Conservation (phyloP, 2,888 invertebrate species). For the Xestoiulus laeticollis region DNA sequence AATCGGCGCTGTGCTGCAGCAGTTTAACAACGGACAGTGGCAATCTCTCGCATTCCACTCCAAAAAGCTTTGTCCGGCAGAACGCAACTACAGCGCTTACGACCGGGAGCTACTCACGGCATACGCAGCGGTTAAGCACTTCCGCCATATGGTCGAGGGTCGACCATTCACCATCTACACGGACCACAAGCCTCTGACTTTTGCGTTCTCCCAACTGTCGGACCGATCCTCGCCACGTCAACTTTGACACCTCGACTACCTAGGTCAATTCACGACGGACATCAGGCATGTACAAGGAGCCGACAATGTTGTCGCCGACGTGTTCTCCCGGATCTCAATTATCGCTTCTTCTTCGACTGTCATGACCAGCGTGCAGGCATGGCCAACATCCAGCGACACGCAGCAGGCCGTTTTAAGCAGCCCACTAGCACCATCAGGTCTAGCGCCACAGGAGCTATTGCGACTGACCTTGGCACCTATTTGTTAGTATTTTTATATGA, state of each 20-base stretch:
- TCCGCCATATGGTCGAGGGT: not conserved
- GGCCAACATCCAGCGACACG: no score
- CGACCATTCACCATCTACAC: not conserved
- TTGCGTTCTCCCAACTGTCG: not conserved
- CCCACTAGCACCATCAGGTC: no score
- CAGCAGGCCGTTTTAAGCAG: no score
- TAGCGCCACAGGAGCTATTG: no score
- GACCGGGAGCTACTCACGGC: not conserved
- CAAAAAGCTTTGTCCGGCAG: not conserved
- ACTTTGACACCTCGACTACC: not conserved
- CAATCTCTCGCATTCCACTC: not conserved
- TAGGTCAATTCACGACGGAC: not conserved
- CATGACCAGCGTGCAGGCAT: no score
- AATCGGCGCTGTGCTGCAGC: not conserved
- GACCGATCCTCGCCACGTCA: not conserved
- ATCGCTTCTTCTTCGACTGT: no score
- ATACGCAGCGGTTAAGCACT: not conserved
- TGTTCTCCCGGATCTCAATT: no score
- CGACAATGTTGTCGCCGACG: not conserved
- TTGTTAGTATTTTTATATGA: no score
- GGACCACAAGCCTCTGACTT: not conserved
- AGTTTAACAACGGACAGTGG: not conserved
- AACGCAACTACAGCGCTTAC: no score
- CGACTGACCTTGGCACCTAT: no score
- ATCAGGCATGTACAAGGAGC: not conserved